A percentile compares a stretch with the other conserved stretches of the same genome.
These are phyloP conservation scores for Myotis lucifugus DNA, from an alignment of 2,113 vertebrate species.

Conservation along the genomic window DNA sequence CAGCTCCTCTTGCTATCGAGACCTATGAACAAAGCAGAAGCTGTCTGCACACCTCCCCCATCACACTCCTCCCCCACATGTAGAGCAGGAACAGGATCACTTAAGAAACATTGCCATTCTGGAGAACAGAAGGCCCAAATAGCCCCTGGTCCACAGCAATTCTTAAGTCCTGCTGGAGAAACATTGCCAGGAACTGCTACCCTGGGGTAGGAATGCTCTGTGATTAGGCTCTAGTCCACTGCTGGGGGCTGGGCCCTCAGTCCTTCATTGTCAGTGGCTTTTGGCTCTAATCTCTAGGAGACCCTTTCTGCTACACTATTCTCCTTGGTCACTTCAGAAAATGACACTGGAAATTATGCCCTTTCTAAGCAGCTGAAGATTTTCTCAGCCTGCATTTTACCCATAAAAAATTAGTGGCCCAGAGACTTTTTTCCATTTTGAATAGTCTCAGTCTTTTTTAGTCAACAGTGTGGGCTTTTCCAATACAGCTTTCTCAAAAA, in stretches of 20 bases:
- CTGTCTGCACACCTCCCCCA: neutral
- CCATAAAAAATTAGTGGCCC: neutral
- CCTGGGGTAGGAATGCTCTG: too few species aligned
- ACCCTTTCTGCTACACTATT: neutral
- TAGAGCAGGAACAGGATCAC: neutral
- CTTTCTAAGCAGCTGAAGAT: fast-evolving
- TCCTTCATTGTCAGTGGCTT: neutral
- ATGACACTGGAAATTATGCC: neutral
- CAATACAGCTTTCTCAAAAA: neutral
- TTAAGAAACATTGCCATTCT: neutral
- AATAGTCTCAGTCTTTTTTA: neutral
- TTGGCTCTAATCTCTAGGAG: neutral
- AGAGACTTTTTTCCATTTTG: neutral
- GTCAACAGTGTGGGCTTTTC: neutral
- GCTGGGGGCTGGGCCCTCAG: neutral
- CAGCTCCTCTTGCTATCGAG: neutral
- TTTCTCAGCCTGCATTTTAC: neutral
- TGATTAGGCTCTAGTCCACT: neutral
- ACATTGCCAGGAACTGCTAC: neutral
- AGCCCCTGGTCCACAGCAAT: neutral
- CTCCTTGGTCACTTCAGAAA: conserved; percentile 2
- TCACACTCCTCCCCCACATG: neutral
- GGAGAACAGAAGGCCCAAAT: neutral
- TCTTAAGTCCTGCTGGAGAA: neutral
- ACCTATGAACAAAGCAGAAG: neutral